These are phyloP conservation scores for Pissodes strobi DNA, from an alignment of 1,140 invertebrate species.

Conservation along the genomic window DNA sequence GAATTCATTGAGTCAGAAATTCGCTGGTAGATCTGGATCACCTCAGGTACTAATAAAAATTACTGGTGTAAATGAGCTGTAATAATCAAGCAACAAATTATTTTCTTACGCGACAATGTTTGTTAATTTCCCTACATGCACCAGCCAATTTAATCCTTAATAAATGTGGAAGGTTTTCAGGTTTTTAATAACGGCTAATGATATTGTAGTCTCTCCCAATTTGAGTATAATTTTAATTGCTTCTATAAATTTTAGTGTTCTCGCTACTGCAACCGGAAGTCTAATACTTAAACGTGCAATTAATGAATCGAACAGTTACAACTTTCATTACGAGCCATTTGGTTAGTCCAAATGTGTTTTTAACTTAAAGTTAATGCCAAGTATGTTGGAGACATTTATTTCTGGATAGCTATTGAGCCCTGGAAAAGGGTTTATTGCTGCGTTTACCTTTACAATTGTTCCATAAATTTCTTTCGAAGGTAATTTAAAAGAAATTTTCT, in stretches of 20 bases:
- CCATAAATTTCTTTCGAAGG: not conserved
- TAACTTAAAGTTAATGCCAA: slow-evolving; percentile 8
- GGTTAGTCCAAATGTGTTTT: slow-evolving; percentile 8
- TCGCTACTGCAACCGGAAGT: not conserved
- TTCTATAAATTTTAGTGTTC: slow-evolving; percentile 4
- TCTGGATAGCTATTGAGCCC: not conserved
- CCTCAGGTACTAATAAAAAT: no score
- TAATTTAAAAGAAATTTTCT: no score
- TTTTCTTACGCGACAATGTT: no score
- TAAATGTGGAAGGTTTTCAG: no score
- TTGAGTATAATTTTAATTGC: not conserved
- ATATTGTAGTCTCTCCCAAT: not conserved
- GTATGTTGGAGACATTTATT: slow-evolving; percentile 4
- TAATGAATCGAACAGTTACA: slow-evolving; percentile 9
- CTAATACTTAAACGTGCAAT: slow-evolving; percentile 4
- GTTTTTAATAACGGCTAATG: no score
- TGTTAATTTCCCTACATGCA: no score
- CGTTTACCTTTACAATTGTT: not conserved
- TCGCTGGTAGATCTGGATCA: no score
- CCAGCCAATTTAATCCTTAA: no score
- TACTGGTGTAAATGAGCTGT: no score
- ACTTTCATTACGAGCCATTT: slow-evolving; percentile 8
- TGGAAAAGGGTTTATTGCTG: not conserved
- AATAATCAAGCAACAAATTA: no score
- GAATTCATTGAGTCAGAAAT: no score